Evolutionary conservation across 2,797 vertebrate genomes (phyloP).

Genomic region (Poecile montanus): DNA sequence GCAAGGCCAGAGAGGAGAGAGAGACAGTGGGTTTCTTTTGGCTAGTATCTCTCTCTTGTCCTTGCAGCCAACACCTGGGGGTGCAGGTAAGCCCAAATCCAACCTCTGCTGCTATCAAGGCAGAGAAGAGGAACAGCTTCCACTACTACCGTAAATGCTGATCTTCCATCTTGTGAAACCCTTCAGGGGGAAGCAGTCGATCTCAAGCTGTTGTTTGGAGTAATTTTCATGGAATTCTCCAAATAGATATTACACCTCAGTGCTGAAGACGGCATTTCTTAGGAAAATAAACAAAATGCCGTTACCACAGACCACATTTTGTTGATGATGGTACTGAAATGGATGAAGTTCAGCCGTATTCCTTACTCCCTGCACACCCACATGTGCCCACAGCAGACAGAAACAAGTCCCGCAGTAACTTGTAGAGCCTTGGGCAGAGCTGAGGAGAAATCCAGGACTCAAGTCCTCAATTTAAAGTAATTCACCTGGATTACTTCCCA

Average conservation of each 20-base stretch:
- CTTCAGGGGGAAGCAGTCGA: neutral
- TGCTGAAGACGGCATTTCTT: neutral
- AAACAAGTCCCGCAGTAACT: neutral
- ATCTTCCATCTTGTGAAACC: neutral
- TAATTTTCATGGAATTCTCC: neutral
- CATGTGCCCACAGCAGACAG: rapidly evolving
- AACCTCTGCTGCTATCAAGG: neutral
- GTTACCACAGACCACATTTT: neutral
- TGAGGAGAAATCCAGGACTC: neutral
- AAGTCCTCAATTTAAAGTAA: neutral
- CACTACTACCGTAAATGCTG: neutral
- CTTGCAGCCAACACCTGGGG: neutral
- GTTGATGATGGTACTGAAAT: neutral
- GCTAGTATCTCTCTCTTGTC: neutral
- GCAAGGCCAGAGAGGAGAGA: neutral
- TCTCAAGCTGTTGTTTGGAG: neutral
- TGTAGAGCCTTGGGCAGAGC: rapidly evolving
- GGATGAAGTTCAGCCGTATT: neutral
- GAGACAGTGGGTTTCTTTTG: neutral
- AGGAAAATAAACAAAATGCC: neutral
- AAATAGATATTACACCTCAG: neutral
- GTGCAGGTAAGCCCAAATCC: neutral
- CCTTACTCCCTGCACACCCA: neutral
- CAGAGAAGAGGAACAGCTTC: neutral
- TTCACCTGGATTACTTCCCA: neutral